Base-by-base conservation (phyloP, 2,113 vertebrate genomes). In the Carollia perspicillata region DNA sequence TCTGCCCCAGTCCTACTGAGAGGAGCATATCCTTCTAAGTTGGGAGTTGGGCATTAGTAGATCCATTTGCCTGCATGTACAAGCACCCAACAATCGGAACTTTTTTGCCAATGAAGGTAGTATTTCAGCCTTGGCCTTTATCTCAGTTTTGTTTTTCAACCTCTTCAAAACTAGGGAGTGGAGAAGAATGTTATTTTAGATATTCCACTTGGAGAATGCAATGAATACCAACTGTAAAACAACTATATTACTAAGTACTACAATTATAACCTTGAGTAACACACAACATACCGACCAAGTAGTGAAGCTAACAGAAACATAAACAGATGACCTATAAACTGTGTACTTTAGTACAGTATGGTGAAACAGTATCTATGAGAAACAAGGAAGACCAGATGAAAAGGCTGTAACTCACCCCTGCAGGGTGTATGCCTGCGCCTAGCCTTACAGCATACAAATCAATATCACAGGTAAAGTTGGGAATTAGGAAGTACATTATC, bases 81-180 rank as follows among this genome's bases (percentile, higher is more conserved):
- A 51, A 81, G 33, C 18, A 71, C 23, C 14, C 2, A 26, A 11
- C 28, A 91, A 75, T 8, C 51, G 84, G 69, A 69, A 69, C 8
- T 87, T 37, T 74, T 1, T 83, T 74, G 40, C 33, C 89, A 69
- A 53, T 79, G 68, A 81, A 95, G 12, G 11, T 22, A 22, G 10
- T 6, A 35, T 51, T 92, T 84, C 53, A 4, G 10, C 16, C 6
- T 83, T 86, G 49, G 8, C 26, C 37, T 60, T 79, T 55, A 74
- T 69, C 47, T 60, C 60, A 22, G 33, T 58, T 91, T 97, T 93
- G 4, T n/a, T 75, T 92, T 66, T 77, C 53, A 68, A 18, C 2
- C 10, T 51, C n/a, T 84, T 75, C 40, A n/a, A 35, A 53, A 23
- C 17, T 28, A 72, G 77, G 9, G 51, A 37, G 22, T 23, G 49